A percentile compares a stretch with the other conserved stretches of the same genome.
phyloP scores from a whole-genome alignment of 1,140 invertebrate genomes.

The Drosophila sechellia region DNA sequence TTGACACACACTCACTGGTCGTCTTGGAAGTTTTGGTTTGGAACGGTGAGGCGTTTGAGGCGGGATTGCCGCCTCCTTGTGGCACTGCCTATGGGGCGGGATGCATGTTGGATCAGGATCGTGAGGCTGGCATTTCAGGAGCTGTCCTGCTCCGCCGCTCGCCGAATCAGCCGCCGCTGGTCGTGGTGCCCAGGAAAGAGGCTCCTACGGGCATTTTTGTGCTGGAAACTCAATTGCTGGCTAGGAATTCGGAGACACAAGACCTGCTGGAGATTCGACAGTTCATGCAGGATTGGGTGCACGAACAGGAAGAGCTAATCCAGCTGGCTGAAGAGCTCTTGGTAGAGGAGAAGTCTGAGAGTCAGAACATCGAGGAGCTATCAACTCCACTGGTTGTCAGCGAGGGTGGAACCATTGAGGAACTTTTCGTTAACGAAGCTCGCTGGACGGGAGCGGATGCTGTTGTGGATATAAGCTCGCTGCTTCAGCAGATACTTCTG shows the following conservation, averaged over 20 bases:
- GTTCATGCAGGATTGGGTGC: conserved; percentile 72
- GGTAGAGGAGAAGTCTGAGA: neutral
- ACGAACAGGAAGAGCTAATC: conserved; percentile 58
- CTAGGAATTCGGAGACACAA: conserved; percentile 71
- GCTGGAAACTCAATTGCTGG: conserved; percentile 63
- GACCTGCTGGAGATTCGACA: conserved; percentile 75
- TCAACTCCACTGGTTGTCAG: conserved; percentile 47
- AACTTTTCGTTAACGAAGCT: conserved; percentile 58
- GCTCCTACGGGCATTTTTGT: conserved; percentile 71
- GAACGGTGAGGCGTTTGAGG: conserved; percentile 85
- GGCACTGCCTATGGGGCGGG: conserved; percentile 57
- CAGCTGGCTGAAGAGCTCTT: conserved; percentile 26
- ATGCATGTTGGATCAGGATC: conserved; percentile 84
- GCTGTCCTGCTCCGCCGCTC: conserved; percentile 63
- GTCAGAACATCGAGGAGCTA: conserved; percentile 25
- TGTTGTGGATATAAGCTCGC: conserved; percentile 30
- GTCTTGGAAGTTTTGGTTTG: conserved; percentile 85
- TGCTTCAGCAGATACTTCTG: conserved; percentile 55
- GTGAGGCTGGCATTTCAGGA: conserved; percentile 70
- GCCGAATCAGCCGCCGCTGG: conserved; percentile 63
- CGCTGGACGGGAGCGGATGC: conserved; percentile 61
- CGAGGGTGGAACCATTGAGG: conserved; percentile 41
- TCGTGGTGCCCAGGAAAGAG: conserved; percentile 78
- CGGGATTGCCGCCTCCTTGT: conserved; percentile 85
- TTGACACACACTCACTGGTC: conserved; percentile 81